Evolutionary conservation across 2,797 vertebrate genomes (phyloP).

Genomic region (Danio kyathit): DNA sequence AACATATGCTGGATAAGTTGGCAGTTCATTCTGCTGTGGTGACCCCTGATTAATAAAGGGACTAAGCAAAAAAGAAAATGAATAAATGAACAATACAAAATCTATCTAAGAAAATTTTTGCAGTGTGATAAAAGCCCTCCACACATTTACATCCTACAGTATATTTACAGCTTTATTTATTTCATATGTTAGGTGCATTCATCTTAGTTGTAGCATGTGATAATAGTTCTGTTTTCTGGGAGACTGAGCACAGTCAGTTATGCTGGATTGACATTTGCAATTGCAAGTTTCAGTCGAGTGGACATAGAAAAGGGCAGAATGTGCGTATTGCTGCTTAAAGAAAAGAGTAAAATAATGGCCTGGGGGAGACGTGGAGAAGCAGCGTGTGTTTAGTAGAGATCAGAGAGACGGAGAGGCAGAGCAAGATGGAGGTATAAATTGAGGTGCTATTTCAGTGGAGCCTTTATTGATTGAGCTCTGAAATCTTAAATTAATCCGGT

Average conservation of each 20-base stretch:
- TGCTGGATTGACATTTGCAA: conserved; percentile 35
- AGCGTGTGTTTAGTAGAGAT: conserved; percentile 18
- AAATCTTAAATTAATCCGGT: conserved; percentile 52
- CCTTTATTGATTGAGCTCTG: conserved; percentile 53
- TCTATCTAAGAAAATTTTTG: no score
- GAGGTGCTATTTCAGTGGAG: conserved; percentile 50
- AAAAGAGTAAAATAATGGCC: conserved; percentile 11
- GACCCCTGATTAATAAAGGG: no score
- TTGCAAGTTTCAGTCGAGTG: conserved; percentile 32
- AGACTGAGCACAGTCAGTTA: neutral
- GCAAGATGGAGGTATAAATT: conserved; percentile 35
- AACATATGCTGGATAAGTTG: no score
- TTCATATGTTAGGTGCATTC: neutral
- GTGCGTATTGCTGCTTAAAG: neutral
- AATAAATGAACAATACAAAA: no score
- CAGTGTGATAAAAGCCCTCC: no score
- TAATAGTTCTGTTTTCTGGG: conserved; percentile 17
- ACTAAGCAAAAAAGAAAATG: no score
- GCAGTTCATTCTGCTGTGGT: no score
- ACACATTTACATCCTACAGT: no score
- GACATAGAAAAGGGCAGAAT: conserved; percentile 15
- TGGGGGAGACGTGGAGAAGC: conserved; percentile 6
- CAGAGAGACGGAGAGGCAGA: conserved; percentile 15
- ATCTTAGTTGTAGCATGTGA: neutral
- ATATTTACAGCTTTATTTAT: conserved; percentile 2